These are phyloP conservation scores for Ateles fusciceps DNA, from an alignment of 2,797 vertebrate species.

Conservation along the genomic window DNA sequence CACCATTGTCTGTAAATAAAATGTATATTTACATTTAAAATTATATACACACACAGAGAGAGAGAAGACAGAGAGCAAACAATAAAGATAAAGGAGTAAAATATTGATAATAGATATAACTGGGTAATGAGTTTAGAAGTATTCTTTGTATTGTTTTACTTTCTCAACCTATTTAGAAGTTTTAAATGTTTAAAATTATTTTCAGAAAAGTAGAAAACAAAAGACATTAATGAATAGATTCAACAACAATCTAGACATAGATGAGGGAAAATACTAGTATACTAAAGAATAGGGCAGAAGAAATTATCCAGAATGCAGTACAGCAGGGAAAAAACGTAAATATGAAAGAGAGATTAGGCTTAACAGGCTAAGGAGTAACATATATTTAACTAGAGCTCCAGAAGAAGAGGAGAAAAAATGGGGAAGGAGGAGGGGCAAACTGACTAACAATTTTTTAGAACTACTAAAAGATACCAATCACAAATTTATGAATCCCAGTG, in stretches of 20 bases:
- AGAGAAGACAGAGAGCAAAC: neutral
- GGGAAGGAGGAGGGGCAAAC: neutral
- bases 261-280: neutral
- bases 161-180: neutral
- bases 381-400: neutral
- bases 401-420: neutral
- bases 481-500: neutral
- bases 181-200: slow-evolving; percentile 37
- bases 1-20: too few species aligned
- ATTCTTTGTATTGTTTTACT: neutral
- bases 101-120: neutral
- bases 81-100: neutral
- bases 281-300: neutral
- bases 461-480: neutral
- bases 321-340: neutral
- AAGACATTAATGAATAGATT: neutral
- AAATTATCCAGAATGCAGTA: slow-evolving; percentile 7
- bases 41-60: neutral
- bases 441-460: neutral
- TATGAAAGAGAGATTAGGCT: neutral
- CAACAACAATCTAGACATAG: neutral
- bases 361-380: neutral
- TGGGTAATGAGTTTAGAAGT: neutral
- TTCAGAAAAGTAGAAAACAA: neutral
- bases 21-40: neutral